Evolutionary conservation across 2,888 invertebrate species (phyloP).

Genomic region (Dysmachus trigonus): DNA sequence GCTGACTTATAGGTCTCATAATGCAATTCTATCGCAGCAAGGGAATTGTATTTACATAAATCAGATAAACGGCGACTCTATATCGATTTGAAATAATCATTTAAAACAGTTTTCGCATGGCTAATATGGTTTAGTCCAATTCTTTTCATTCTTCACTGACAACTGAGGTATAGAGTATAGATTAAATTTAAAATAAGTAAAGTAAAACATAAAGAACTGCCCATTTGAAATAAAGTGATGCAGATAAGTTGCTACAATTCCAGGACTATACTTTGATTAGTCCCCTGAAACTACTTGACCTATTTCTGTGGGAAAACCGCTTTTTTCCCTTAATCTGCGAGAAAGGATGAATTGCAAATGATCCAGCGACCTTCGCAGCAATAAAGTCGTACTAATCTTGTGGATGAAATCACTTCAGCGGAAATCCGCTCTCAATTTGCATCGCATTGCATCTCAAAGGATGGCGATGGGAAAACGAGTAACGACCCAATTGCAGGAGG

Average conservation of each 20-base stretch:
- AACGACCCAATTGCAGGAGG: neutral
- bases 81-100: too few species aligned
- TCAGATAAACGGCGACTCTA: too few species aligned
- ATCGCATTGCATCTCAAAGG: neutral
- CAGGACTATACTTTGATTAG: neutral
- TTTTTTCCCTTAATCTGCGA: neutral
- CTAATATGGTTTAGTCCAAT: too few species aligned
- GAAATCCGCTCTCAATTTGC: conserved; percentile 7
- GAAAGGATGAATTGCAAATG: conserved; percentile 19
- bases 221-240: neutral
- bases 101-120: too few species aligned
- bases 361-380: neutral
- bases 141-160: too few species aligned
- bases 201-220: neutral
- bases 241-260: neutral
- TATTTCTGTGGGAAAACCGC: neutral
- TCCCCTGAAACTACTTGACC: neutral
- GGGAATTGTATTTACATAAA: too few species aligned
- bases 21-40: too few species aligned
- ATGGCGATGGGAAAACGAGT: neutral
- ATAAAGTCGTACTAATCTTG: neutral
- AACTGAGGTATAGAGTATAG: too few species aligned
- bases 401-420: neutral
- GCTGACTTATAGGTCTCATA: too few species aligned
- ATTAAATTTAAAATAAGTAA: neutral